Conservation (phyloP, 2,888 invertebrate species). For the Polia nebulosa region DNA sequence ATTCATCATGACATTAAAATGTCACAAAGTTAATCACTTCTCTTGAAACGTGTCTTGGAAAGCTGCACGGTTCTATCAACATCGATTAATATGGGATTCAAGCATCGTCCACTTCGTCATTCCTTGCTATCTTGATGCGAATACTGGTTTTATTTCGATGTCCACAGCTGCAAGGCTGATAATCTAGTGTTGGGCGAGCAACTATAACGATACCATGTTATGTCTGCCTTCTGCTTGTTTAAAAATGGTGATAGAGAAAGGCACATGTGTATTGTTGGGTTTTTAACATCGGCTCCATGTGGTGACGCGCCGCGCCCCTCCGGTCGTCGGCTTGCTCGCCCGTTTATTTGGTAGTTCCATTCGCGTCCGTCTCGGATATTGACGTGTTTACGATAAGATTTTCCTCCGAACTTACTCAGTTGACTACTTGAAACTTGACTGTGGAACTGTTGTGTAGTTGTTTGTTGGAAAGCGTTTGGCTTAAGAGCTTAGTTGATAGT, state of each 20-base stretch:
- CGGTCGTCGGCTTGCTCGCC: conserved; percentile 74
- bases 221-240: conserved; percentile 63
- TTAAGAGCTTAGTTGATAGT: conserved; percentile 42
- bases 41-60: conserved; percentile 27
- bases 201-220: conserved; percentile 78
- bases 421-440: conserved; percentile 58
- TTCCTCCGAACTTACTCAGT: conserved; percentile 58
- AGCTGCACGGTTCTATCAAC: conserved; percentile 52
- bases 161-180: conserved; percentile 80
- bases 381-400: conserved; percentile 76
- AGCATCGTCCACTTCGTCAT: conserved; percentile 43
- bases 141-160: conserved; percentile 73
- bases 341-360: conserved; percentile 83
- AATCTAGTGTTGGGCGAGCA: conserved; percentile 75
- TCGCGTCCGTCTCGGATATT: conserved; percentile 78
- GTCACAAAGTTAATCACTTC: conserved; percentile 29
- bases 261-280: conserved; percentile 77
- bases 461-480: conserved; percentile 54
- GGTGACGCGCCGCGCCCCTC: conserved; percentile 80
- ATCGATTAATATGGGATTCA: conserved; percentile 53
- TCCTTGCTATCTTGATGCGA: conserved; percentile 67
- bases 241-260: conserved; percentile 76
- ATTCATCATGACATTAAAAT: conserved; percentile 38
- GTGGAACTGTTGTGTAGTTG: conserved; percentile 64
- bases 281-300: conserved; percentile 77